A percentile compares a stretch with the other conserved stretches of the same genome.
phyloP scores from a whole-genome alignment of 2,888 invertebrate species.

The Phragmatobia fuliginosa region DNA sequence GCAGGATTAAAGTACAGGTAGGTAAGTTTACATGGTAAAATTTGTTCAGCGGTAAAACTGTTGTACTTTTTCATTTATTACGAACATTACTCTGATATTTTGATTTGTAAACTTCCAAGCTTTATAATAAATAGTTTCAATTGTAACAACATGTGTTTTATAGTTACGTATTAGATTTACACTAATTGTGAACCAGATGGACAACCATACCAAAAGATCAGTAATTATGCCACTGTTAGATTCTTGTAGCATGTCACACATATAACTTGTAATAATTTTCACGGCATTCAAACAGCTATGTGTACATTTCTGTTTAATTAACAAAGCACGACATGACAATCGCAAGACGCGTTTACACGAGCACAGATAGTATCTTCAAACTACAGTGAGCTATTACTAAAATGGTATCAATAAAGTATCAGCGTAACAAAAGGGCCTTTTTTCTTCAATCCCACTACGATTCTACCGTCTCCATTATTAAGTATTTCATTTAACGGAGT shows the following conservation, averaged over 20 bases:
- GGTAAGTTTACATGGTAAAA: slow-evolving; percentile 59
- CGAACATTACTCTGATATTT: neutral
- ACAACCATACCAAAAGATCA: neutral
- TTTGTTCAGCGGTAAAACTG: neutral
- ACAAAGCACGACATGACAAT: slow-evolving; percentile 27
- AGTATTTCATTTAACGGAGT: slow-evolving; percentile 80
- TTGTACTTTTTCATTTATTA: neutral
- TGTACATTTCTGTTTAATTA: slow-evolving; percentile 31
- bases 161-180: neutral
- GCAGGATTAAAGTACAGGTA: slow-evolving; percentile 65
- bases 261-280: slow-evolving; percentile 9
- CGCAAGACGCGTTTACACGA: slow-evolving; percentile 26
- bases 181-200: neutral
- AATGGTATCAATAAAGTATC: slow-evolving; percentile 62
- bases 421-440: slow-evolving; percentile 64
- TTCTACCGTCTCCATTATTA: slow-evolving; percentile 76
- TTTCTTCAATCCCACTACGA: slow-evolving; percentile 67
- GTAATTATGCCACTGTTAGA: neutral
- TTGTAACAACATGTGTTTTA: too few species aligned
- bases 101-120: neutral
- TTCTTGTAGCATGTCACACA: neutral
- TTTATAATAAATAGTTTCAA: slow-evolving; percentile 6
- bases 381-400: slow-evolving; percentile 39
- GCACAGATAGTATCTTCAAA: slow-evolving; percentile 41
- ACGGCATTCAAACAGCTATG: slow-evolving; percentile 15